phyloP scores from a whole-genome alignment of 2,113 vertebrate species.

The Mixornis gularis region DNA sequence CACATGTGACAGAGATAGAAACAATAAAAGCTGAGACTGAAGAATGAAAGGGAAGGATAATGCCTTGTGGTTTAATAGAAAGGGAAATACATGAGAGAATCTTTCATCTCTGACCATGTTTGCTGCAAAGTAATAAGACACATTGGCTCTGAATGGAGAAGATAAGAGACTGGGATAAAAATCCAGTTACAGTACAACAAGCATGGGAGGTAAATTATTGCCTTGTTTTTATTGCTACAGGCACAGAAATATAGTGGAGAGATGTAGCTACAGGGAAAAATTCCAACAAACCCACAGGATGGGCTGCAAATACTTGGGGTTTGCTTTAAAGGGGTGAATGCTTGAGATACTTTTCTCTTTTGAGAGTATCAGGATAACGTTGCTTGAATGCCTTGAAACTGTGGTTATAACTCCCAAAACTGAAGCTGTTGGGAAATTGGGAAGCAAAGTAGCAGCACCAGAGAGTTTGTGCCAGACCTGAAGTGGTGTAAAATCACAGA shows the following conservation, averaged over 20 bases:
- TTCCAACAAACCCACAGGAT: not conserved
- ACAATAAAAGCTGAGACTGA: conserved; percentile 63
- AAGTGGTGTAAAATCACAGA: not conserved
- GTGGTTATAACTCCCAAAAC: not conserved
- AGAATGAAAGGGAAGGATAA: conserved; percentile 59
- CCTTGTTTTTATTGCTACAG: conserved; percentile 36
- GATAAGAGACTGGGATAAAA: conserved; percentile 66
- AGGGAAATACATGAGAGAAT: conserved; percentile 65
- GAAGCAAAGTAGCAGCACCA: not conserved
- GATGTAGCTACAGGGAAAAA: not conserved
- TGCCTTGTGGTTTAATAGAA: conserved; percentile 60
- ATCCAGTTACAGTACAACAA: conserved; percentile 23
- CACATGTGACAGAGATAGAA: conserved; percentile 57
- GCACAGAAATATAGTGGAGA: not conserved
- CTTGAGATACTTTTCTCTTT: not conserved
- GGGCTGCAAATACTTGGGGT: not conserved
- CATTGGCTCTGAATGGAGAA: conserved; percentile 56
- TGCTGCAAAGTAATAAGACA: conserved; percentile 65
- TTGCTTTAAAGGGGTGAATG: not conserved
- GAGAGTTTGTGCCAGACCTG: not conserved
- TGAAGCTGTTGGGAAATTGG: not conserved
- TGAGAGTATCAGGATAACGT: not conserved
- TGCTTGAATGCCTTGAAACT: not conserved
- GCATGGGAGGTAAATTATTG: conserved; percentile 42
- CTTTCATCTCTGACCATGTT: conserved; percentile 67